Percentiles rank a stretch among this genome's conserved stretches.
Conservation (phyloP, 2,888 invertebrate genomes). For the Agrochola circellaris region DNA sequence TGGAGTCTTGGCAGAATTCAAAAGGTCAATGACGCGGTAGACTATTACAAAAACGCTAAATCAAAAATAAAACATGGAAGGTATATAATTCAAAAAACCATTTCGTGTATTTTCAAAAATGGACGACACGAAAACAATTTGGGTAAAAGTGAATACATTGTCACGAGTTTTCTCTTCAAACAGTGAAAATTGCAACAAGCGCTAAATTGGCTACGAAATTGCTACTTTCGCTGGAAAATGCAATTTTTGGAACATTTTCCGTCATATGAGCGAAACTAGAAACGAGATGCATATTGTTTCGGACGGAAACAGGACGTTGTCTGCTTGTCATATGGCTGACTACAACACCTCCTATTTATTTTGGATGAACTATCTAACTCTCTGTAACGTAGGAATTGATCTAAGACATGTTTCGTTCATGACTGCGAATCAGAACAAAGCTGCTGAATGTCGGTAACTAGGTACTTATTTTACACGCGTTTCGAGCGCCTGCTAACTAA, state of each 20-base stretch:
- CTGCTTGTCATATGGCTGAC: neutral
- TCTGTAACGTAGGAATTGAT: neutral
- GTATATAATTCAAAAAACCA: neutral
- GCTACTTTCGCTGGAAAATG: slow-evolving; percentile 50
- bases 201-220: slow-evolving; percentile 52
- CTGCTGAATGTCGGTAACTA: neutral
- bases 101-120: neutral
- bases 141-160: slow-evolving; percentile 36
- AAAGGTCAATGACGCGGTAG: neutral
- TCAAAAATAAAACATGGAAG: neutral
- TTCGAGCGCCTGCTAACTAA: neutral
- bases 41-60: neutral
- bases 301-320: slow-evolving; percentile 14
- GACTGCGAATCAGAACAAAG: neutral
- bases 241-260: slow-evolving; percentile 54
- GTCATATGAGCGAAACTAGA: slow-evolving; percentile 45
- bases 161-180: slow-evolving; percentile 36
- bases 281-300: slow-evolving; percentile 47
- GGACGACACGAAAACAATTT: neutral
- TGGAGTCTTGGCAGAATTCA: neutral
- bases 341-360: neutral
- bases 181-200: slow-evolving; percentile 55
- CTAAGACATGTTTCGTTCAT: neutral
- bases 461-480: neutral
- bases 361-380: neutral